Evolutionary conservation across 2,113 vertebrate species (phyloP), one percentile per base, ranked within the genome.

Genomic region (Myocastor coypus): DNA sequence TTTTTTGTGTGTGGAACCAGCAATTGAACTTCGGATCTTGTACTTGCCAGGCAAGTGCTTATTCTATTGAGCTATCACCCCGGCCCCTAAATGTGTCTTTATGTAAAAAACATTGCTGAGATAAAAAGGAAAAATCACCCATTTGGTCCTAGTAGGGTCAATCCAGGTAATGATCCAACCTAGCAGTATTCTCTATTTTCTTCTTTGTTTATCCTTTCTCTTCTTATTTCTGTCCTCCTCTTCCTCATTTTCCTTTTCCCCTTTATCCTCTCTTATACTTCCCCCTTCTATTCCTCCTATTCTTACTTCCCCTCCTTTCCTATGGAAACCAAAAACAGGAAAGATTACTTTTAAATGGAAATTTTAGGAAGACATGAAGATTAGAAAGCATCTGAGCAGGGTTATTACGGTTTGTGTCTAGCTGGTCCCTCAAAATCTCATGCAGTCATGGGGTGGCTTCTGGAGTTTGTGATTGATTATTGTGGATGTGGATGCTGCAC

Each of bases 341-440:
- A 64, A 40, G 83, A 64, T 87, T 52, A 4, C 64, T 81, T 84
- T 83, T 85, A 96, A 86, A 12, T 87, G 73, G 4, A 91, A 86
- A 30, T 69, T 81, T 94, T 89, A 94, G 52, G 46, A 92, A 88
- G 83, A 89, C 5, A 64, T 83, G 69, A 0, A 59, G 4, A 66
- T 6, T 83, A 7, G 9, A 95, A 11, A 94, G 7, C 3, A 61
- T 4, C 13, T 78, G 32, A 68, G 4, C 4, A 78, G 24, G 17
- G 55, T 57, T 57, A 4, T 57, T 57, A 57, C 8, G 46, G 46
- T 46, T 46, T 46, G 46, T 46, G 46, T 8, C 46, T 46, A 13
- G 52, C 12, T 57, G 55, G 17, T 16, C 55, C 55, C 16, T 57
- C 55, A 57, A 57, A 57, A 16, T 17, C 55, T 57, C 55, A 57